Evolutionary conservation across 2,113 vertebrate species (phyloP).

Genomic region (Rattus rattus): DNA sequence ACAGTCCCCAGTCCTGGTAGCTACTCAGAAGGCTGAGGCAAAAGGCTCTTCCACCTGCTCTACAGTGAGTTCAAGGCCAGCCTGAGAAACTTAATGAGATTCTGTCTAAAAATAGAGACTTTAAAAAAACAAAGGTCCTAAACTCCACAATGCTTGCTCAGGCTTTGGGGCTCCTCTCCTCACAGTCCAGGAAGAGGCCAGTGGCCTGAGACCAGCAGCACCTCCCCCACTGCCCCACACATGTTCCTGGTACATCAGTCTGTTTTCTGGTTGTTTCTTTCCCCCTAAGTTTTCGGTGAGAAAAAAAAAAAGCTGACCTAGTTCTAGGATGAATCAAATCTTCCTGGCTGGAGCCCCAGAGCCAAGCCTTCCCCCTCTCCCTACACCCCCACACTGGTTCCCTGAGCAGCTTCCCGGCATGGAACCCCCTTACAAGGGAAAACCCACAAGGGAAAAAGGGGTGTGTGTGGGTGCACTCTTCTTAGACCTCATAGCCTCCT

Average conservation of each 20-base stretch:
- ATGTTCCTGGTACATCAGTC: constrained; percentile 41
- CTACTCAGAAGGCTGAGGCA: background rate
- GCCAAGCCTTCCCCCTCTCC: constrained; percentile 17
- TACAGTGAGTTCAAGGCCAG: background rate
- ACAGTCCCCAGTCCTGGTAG: background rate
- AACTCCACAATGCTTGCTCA: background rate
- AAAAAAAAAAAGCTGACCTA: constrained; percentile 77
- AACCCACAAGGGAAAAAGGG: background rate
- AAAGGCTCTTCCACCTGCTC: background rate
- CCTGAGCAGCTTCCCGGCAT: background rate
- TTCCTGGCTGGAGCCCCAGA: constrained; percentile 78
- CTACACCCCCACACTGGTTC: constrained; percentile 38
- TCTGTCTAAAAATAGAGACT: background rate
- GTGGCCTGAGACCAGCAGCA: background rate
- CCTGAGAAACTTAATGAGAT: background rate
- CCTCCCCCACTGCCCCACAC: constrained; percentile 23
- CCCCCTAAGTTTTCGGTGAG: constrained; percentile 67
- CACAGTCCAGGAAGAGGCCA: background rate
- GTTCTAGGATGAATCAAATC: constrained; percentile 81
- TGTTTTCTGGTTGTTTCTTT: constrained; percentile 43
- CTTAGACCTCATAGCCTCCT: background rate
- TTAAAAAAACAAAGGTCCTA: background rate
- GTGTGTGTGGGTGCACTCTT: background rate
- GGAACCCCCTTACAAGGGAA: constrained; percentile 44
- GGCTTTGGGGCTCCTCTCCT: background rate